Evolutionary conservation across 2,888 invertebrate species (phyloP), one percentile per base, ranked within the genome.

Genomic region (Aspidapion aeneum): DNA sequence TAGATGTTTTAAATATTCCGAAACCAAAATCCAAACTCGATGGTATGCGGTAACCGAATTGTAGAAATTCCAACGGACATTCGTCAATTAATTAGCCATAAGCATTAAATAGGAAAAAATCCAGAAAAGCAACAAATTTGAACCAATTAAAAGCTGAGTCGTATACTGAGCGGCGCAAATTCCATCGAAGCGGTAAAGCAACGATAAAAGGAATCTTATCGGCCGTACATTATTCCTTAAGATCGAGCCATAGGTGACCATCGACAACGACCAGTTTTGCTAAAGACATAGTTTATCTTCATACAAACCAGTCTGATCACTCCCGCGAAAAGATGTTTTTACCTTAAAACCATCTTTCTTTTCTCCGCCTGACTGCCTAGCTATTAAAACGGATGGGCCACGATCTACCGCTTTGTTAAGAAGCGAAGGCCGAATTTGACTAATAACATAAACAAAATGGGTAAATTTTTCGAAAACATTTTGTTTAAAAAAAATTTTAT

Each of bases 171-270:
- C 60, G 65, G 69, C 65, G 67, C 64, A 67, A 69, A 73, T 73
- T 71, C 73, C 73, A 68, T 60, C 63, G 71, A 71, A 72, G 73
- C 74, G 73, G 74, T 73, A 73, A 72, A 67, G 73, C 70, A 71
- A 73, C 72, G 71, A 73, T 73, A 73, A 72, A 73, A 63, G 70
- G 71, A 69, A 69, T 71, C 70, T 73, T 74, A 73, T 73, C 74
- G 70, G 62, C 66, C 57, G 64, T 68, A 70, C 72, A 73, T 74
- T 73, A 73, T 71, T 72, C 71, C 69, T 71, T 12, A 3, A 65
- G 70, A 69, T 70, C 70, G 71, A 68, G 66, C 70, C 69, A 65
- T 60, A 65, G 73, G 72, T 72, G 72, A 71, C 69, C 68, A 71
- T 69, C 68, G 70, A 68, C 69, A 67, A 58, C 68, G 71, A 71